Base-by-base conservation (phyloP, 2,797 vertebrate species). In the Urosaurus nigricauda region DNA sequence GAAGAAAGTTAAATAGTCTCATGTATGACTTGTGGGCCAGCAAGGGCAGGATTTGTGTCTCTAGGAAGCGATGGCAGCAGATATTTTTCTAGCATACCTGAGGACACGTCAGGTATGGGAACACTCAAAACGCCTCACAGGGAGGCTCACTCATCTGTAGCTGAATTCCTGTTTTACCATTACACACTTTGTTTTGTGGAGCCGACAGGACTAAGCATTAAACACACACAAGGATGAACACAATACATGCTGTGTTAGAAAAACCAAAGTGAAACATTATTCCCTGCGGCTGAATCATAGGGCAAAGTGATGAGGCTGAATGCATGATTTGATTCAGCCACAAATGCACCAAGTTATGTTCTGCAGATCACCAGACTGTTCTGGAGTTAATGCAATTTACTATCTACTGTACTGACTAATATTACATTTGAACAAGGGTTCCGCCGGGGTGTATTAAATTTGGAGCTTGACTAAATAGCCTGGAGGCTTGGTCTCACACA, bases 231-330 rank as follows among this genome's bases (percentile, higher is more conserved):
- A n/a, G 17, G 79, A 7, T 80, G 21, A 80, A 35, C 63, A n/a
- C 24, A 86, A 13, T 40, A 51, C 2, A 17, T 58, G 56, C 60
- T 84, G 40, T 6, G 65, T 65, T 19, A 37, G 83, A 78, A 8
- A 78, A 89, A 81, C 71, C 40, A 80, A 85, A 68, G 89, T 85
- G 87, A 90, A 85, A 12, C 68, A 13, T 81, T 91, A 63, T 13
- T 83, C 13, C 26, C 70, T 89, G 85, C 24, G 17, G 43, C 4
- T 32, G 79, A 47, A 17, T 47, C 83, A 82, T 78, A 26, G 2
- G 40, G 3, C 53, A 74, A 47, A 17, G 85, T 0, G n/a, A 51
- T 88, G 90, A 74, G 83, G 26, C 47, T 83, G 85, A 89, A 8
- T 21, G 82, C 19, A 51, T 29, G 86, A 75, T 89, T 90, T 88